phyloP scores from a whole-genome alignment of 1,140 invertebrate species.

The Bombus difficillimus region DNA sequence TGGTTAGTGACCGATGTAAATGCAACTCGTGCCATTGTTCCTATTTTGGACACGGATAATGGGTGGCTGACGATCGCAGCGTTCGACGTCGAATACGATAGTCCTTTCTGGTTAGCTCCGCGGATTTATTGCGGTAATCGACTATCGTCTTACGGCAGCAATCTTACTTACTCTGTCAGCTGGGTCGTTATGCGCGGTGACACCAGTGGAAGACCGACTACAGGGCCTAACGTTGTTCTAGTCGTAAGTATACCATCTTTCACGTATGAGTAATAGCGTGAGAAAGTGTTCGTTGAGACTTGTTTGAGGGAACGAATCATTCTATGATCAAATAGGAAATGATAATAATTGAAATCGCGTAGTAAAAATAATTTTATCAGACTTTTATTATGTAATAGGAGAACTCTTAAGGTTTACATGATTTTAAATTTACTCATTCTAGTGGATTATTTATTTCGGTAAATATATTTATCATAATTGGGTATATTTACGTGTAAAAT shows the following conservation, averaged over 20 bases:
- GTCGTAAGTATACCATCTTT: constrained; percentile 84
- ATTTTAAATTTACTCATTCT: too few species aligned
- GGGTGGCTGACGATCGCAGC: constrained; percentile 85
- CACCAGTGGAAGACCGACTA: constrained; percentile 92
- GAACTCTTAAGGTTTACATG: too few species aligned
- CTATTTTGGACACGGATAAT: constrained; percentile 83
- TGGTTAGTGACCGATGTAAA: constrained; percentile 87
- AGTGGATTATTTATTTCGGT: too few species aligned
- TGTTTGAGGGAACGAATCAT: too few species aligned
- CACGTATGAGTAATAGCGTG: too few species aligned
- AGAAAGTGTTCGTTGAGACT: too few species aligned
- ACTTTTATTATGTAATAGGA: too few species aligned
- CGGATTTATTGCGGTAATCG: constrained; percentile 88
- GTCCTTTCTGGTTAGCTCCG: constrained; percentile 95
- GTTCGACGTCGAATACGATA: constrained; percentile 88
- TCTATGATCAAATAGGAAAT: too few species aligned
- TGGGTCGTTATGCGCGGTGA: constrained; percentile 95
- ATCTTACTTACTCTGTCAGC: constrained; percentile 89
- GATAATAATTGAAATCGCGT: too few species aligned
- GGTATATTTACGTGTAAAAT: not conserved
- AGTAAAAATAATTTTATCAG: too few species aligned
- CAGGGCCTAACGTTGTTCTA: constrained; percentile 93
- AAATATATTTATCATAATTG: too few species aligned
- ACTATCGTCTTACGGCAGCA: constrained; percentile 92
- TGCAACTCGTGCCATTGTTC: constrained; percentile 80